Base-by-base conservation (phyloP, 2,797 vertebrate species). In the Menidia menidia region DNA sequence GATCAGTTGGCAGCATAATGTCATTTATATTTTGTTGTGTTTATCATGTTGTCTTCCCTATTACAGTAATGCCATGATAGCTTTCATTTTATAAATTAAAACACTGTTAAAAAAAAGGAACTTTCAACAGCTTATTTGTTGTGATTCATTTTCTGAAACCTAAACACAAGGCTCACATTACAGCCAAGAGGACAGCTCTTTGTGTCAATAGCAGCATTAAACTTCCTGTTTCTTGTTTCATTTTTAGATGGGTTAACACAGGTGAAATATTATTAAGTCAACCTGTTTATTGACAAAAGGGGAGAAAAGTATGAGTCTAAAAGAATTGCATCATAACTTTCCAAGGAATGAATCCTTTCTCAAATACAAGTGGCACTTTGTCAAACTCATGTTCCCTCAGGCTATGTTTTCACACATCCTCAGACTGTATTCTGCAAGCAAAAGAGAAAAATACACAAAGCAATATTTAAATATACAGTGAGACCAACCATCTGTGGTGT, bases 401-500 rank as follows among this genome's bases (percentile, higher is more conserved):
- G 65, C 57, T 39, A 64, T 32, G 57, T 69, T 57, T 77, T 77
- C 71, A 52, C 63, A 55, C 41, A 67, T 57, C 56, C 50, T 52
- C 35, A 67, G 48, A 70, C 55, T 66, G 43, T 32, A 33, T 55
- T 16, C 43, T 3, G 32, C 39, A 55, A 64, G 0, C 51, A 66
- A 64, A 75, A 67, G 19, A 72, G 3, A 63, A 52, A 52, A 52
- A 45, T 16, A 16, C 43, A 16, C 43, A 45, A 13, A 16, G 11
- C 13, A 52, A 52, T 25, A 52, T 52, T 31, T 52, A 52, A 39
- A 39, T 39, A 39, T 39, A 39, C 35, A 39, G 35, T 39, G 10
- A 69, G 60, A 60, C 47, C 15, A 71, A 78, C 67, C 41, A 65
- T 71, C 55, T 55, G 59, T 68, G 59, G 33, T 67, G 60, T 31